A percentile compares a stretch with the other conserved stretches of the same genome.
phyloP scores from a whole-genome alignment of 2,888 invertebrate genomes.

The Drosophila lacicola region DNA sequence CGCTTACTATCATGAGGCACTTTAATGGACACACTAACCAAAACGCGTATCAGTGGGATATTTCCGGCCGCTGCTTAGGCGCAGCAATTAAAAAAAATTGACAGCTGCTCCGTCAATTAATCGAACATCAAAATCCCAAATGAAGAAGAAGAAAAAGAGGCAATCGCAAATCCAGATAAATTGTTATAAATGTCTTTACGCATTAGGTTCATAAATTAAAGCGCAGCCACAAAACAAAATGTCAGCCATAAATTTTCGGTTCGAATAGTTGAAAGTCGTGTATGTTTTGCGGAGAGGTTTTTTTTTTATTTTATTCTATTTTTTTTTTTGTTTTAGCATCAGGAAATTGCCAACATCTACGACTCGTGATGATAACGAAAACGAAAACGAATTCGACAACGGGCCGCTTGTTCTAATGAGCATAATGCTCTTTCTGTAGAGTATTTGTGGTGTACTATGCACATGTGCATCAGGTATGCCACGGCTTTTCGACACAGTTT shows the following conservation, averaged over 20 bases:
- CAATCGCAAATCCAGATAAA: slow-evolving; percentile 67
- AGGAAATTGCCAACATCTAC: slow-evolving; percentile 39
- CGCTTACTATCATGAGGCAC: slow-evolving; percentile 22
- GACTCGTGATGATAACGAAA: slow-evolving; percentile 16
- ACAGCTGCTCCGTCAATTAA: slow-evolving; percentile 70
- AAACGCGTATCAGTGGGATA: slow-evolving; percentile 33
- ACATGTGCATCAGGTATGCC: not conserved
- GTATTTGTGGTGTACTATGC: not conserved
- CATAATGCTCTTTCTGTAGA: not conserved
- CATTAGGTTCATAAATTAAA: slow-evolving; percentile 77
- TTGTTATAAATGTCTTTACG: slow-evolving; percentile 74
- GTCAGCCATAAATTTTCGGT: slow-evolving; percentile 49
- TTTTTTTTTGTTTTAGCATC: slow-evolving; percentile 2
- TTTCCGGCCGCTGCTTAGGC: slow-evolving; percentile 75
- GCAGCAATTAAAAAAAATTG: slow-evolving; percentile 66
- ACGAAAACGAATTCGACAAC: not conserved
- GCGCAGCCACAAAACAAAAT: slow-evolving; percentile 35
- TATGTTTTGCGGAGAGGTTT: slow-evolving; percentile 5
- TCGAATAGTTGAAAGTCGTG: slow-evolving; percentile 50
- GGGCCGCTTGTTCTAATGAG: not conserved
- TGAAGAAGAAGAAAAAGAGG: slow-evolving; percentile 19
- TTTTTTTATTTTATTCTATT: not conserved
- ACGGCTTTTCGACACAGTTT: too few species aligned
- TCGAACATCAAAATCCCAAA: slow-evolving; percentile 49
- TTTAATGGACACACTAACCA: slow-evolving; percentile 41